Percentiles rank a stretch among this genome's conserved stretches.
Conservation (phyloP, 2,888 invertebrate genomes). For the Thyatira batis region DNA sequence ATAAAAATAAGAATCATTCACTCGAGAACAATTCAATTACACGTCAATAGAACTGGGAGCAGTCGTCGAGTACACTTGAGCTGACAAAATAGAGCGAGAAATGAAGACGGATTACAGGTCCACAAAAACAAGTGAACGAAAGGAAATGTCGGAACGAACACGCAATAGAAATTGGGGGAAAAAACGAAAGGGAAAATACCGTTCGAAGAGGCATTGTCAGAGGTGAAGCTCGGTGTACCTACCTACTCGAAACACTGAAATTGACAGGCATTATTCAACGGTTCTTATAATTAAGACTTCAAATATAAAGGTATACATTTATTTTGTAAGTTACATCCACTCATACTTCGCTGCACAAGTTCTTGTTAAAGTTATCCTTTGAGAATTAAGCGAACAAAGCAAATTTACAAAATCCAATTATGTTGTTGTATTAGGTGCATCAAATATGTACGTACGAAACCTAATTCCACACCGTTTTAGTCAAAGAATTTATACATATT, state of each 20-base stretch:
- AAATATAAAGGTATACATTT: not conserved
- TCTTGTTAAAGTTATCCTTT: not conserved
- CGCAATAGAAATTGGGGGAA: constrained; percentile 12
- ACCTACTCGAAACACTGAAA: not conserved
- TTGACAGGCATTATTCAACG: not conserved
- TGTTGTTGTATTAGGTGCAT: not conserved
- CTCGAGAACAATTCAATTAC: constrained; percentile 55
- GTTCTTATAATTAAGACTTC: not conserved
- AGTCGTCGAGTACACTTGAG: constrained; percentile 31
- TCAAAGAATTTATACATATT: too few species aligned
- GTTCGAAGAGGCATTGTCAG: constrained; percentile 8
- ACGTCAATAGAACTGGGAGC: constrained; percentile 34
- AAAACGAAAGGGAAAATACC: constrained; percentile 7
- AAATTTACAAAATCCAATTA: not conserved
- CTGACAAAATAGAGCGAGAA: constrained; percentile 46
- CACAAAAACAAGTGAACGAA: constrained; percentile 15
- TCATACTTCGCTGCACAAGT: not conserved
- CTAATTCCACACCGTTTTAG: constrained; percentile 24
- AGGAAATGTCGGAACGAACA: constrained; percentile 12
- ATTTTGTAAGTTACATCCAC: not conserved
- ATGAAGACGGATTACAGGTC: constrained; percentile 54
- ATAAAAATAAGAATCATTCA: constrained; percentile 29
- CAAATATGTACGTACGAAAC: not conserved
- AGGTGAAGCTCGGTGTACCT: not conserved
- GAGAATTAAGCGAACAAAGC: not conserved